These are phyloP conservation scores for Platyrinchus mystaceus DNA, from an alignment of 2,797 vertebrate genomes.

Conservation along the genomic window DNA sequence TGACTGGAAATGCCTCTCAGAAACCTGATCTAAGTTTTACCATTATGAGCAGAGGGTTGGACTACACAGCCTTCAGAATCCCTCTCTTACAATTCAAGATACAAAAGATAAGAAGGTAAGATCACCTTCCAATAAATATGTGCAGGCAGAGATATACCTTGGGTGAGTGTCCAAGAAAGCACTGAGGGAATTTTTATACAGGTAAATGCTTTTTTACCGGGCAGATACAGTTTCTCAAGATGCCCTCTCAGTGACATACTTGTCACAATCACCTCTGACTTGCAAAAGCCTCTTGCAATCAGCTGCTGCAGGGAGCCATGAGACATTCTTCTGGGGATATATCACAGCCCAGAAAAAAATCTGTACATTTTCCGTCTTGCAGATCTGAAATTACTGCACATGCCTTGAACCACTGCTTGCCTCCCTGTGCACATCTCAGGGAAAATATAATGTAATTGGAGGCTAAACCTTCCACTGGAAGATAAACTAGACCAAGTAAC, in stretches of 20 bases:
- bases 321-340: not conserved
- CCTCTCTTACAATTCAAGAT: not conserved
- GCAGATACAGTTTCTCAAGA: not conserved
- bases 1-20: not conserved
- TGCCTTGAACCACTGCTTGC: not conserved
- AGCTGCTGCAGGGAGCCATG: accelerated
- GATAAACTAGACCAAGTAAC: not conserved
- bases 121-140: not conserved
- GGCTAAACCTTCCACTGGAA: not conserved
- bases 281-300: not conserved
- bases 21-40: not conserved
- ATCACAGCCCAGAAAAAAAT: not conserved
- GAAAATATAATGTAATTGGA: not conserved
- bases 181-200: not conserved
- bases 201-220: not conserved
- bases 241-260: not conserved
- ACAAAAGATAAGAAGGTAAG: not conserved
- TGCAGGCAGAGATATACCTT: not conserved
- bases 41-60: not conserved
- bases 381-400: not conserved
- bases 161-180: not conserved
- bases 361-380: not conserved
- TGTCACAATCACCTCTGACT: not conserved
- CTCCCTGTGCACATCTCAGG: not conserved
- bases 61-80: not conserved